phyloP scores from a whole-genome alignment of 2,797 vertebrate genomes.

The Dendrocincla tyrannina region DNA sequence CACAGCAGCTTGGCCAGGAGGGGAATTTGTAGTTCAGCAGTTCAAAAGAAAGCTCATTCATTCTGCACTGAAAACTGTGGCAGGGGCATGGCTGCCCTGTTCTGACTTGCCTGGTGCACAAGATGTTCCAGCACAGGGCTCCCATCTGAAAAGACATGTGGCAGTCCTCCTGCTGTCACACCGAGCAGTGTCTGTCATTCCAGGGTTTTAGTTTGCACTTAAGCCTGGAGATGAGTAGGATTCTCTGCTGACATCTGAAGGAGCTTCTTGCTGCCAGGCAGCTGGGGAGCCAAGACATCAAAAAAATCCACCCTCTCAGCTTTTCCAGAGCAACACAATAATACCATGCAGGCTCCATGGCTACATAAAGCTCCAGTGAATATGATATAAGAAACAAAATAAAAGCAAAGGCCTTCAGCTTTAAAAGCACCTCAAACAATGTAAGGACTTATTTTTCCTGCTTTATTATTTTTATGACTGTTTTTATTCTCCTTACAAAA shows the following conservation, averaged over 20 bases:
- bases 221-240: neutral
- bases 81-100: neutral
- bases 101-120: neutral
- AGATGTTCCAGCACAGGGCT: neutral
- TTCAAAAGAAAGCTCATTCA: constrained; percentile 34
- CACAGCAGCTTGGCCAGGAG: neutral
- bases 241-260: neutral
- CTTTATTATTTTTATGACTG: neutral
- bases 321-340: neutral
- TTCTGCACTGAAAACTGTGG: neutral
- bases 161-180: neutral
- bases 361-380: neutral
- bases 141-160: neutral
- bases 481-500: constrained; percentile 12
- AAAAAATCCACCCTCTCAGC: neutral
- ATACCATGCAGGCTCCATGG: neutral
- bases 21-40: constrained; percentile 35
- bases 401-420: neutral
- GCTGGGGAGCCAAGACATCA: neutral
- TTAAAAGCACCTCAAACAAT: neutral
- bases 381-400: neutral
- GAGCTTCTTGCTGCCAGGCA: neutral
- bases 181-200: neutral
- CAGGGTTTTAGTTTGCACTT: neutral
- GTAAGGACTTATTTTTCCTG: neutral